These are phyloP conservation scores for Morpho achilles DNA, from an alignment of 2,888 invertebrate species.

Conservation along the genomic window DNA sequence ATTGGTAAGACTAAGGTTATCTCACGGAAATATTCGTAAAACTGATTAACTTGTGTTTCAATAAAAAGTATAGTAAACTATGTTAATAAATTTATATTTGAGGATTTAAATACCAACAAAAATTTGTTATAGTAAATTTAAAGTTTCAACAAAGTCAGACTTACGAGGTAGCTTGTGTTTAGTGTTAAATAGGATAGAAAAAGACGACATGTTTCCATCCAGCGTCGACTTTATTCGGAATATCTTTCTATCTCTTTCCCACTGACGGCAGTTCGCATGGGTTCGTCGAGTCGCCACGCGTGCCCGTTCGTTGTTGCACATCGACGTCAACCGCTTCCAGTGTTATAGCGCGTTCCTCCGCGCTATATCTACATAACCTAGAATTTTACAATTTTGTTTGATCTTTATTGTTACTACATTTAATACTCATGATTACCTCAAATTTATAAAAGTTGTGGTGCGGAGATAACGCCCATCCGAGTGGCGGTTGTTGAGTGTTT, in stretches of 20 bases:
- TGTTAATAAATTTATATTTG: no score
- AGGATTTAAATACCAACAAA: no score
- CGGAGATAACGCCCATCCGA: slow-evolving; percentile 62
- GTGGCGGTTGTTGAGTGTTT: slow-evolving; percentile 75
- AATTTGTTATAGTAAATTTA: no score
- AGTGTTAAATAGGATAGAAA: slow-evolving; percentile 30
- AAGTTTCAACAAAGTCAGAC: no score
- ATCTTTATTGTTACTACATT: slow-evolving; percentile 43
- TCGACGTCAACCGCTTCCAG: slow-evolving; percentile 75
- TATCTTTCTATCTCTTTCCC: slow-evolving; percentile 47
- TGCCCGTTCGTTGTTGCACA: slow-evolving; percentile 69
- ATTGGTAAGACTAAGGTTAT: no score
- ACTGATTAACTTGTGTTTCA: no score
- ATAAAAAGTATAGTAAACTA: no score
- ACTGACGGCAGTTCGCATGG: slow-evolving; percentile 38
- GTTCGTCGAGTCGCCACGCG: slow-evolving; percentile 54
- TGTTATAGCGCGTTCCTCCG: slow-evolving; percentile 74
- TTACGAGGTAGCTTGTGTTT: neutral
- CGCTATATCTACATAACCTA: slow-evolving; percentile 75
- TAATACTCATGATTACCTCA: slow-evolving; percentile 73
- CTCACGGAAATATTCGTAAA: no score
- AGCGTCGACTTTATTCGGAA: slow-evolving; percentile 39
- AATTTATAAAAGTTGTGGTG: slow-evolving; percentile 73
- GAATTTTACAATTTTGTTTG: slow-evolving; percentile 56
- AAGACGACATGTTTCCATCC: slow-evolving; percentile 33